Percentiles rank a stretch among this genome's conserved stretches.
Evolutionary conservation across 1,140 invertebrate genomes (phyloP).

Genomic region (Philopotamus ludificatus): DNA sequence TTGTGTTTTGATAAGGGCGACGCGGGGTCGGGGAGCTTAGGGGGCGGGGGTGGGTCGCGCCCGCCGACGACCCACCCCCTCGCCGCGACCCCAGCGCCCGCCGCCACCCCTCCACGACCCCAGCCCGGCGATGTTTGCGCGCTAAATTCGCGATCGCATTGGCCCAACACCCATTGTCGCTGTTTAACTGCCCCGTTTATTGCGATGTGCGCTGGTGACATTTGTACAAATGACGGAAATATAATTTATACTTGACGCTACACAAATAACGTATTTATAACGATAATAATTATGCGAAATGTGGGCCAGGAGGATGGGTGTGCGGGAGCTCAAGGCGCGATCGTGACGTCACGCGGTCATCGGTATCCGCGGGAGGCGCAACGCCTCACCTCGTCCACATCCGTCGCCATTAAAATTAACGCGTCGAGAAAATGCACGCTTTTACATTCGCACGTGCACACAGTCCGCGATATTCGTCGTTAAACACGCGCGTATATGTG

Average conservation of each 20-base stretch:
- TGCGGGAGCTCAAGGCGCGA: no score
- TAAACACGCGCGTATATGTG: no score
- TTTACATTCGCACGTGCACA: no score
- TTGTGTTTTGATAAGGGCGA: constrained; percentile 24
- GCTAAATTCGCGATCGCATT: background rate
- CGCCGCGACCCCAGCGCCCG: background rate
- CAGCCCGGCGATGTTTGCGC: background rate
- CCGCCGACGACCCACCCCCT: background rate
- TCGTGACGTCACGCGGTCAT: no score
- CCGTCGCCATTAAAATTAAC: no score
- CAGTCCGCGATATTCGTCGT: no score
- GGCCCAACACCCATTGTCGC: background rate
- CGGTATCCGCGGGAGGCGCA: no score
- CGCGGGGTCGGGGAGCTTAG: background rate
- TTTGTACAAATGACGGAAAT: background rate
- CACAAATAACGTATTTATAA: background rate
- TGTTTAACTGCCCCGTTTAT: constrained; percentile 8
- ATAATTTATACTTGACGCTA: background rate
- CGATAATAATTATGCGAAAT: no score
- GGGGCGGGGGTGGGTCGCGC: no score
- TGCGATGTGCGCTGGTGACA: background rate
- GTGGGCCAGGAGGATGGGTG: no score
- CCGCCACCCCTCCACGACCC: background rate
- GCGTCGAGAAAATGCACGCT: no score
- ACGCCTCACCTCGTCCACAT: no score